A percentile compares a stretch with the other conserved stretches of the same genome.
These are phyloP conservation scores for Lysandra coridon DNA, from an alignment of 2,888 invertebrate species.

Conservation along the genomic window DNA sequence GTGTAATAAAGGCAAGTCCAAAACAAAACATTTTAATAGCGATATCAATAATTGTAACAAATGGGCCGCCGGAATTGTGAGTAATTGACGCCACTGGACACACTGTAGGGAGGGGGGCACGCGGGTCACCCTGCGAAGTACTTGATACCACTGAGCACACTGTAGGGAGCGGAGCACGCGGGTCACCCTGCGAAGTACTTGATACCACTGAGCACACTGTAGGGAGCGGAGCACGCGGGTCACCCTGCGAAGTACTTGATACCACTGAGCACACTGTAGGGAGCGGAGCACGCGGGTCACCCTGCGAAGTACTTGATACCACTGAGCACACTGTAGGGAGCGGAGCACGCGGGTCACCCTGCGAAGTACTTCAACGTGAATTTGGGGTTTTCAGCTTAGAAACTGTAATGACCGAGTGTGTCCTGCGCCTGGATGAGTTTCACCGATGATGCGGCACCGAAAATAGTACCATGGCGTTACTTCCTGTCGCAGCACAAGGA, in stretches of 20 bases:
- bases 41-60: constrained; percentile 1
- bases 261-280: too few species aligned
- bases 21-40: constrained; percentile 12
- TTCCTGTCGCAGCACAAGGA: constrained; percentile 9
- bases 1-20: neutral
- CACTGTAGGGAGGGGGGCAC: neutral
- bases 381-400: neutral
- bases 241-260: neutral
- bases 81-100: neutral
- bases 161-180: too few species aligned
- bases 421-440: neutral
- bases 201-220: too few species aligned
- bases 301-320: neutral
- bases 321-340: neutral
- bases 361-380: neutral
- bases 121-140: too few species aligned
- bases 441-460: neutral
- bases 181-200: neutral
- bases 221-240: neutral
- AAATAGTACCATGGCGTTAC: neutral
- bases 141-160: too few species aligned
- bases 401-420: neutral
- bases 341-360: neutral
- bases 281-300: neutral
- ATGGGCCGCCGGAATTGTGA: constrained; percentile 2